A percentile compares a stretch with the other conserved stretches of the same genome.
phyloP scores from a whole-genome alignment of 2,113 vertebrate species.

The Marcusenius ussheri region DNA sequence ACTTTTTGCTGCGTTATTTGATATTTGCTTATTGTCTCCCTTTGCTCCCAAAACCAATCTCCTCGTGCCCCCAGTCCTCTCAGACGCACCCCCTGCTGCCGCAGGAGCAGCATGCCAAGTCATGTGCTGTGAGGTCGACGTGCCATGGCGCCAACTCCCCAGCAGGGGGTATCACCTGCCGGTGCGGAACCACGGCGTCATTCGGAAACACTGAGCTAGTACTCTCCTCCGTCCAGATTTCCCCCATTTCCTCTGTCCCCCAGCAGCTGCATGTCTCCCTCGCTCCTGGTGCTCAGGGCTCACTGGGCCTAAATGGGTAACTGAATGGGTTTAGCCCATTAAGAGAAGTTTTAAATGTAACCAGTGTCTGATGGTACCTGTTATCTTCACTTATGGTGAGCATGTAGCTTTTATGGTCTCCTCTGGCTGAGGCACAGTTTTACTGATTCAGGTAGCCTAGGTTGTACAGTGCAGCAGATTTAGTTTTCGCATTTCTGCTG shows the following conservation, averaged over 20 bases:
- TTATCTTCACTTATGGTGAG: background rate
- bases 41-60: background rate
- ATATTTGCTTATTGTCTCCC: background rate
- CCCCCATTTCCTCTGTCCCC: background rate
- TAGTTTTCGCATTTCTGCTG: background rate
- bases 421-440: background rate
- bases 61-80: background rate
- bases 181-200: conserved; percentile 30
- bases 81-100: conserved; percentile 51
- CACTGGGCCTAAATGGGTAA: background rate
- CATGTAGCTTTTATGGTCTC: background rate
- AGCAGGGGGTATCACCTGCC: conserved; percentile 22
- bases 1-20: background rate
- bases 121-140: conserved; percentile 50
- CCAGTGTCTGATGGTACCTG: background rate
- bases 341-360: background rate
- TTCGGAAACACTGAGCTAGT: conserved; percentile 35
- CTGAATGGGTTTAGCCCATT: background rate
- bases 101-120: conserved; percentile 45
- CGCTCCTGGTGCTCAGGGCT: background rate
- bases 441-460: background rate
- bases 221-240: background rate
- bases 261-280: background rate
- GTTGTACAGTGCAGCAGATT: background rate
- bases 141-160: conserved; percentile 47